These are phyloP conservation scores for Thaumetopoea pityocampa DNA, from an alignment of 1,140 invertebrate genomes.

Conservation along the genomic window DNA sequence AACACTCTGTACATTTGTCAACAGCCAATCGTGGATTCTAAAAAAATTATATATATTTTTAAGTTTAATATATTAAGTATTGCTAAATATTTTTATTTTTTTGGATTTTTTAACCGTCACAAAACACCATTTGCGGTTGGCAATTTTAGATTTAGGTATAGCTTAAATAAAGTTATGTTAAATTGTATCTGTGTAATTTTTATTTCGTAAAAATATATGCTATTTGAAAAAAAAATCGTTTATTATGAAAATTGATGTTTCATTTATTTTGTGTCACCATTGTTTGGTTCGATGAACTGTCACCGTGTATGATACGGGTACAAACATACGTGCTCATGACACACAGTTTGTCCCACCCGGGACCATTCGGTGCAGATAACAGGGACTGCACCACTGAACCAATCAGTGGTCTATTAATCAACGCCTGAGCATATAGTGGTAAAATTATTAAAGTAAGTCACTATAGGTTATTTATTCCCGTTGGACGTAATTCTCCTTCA, in stretches of 20 bases:
- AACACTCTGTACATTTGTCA: too few species aligned
- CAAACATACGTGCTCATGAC: too few species aligned
- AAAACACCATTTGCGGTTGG: slow-evolving; percentile 15
- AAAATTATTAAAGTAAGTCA: too few species aligned
- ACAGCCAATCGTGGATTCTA: not conserved
- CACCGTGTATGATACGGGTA: too few species aligned
- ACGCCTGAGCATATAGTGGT: too few species aligned
- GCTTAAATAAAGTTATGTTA: slow-evolving; percentile 19
- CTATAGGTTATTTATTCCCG: too few species aligned
- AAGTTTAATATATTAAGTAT: slow-evolving; percentile 8
- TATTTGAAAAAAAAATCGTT: slow-evolving; percentile 20
- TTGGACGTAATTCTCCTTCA: too few species aligned
- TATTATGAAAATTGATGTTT: slow-evolving; percentile 15
- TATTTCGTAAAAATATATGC: slow-evolving; percentile 23
- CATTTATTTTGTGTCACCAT: slow-evolving; percentile 1
- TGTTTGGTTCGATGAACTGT: too few species aligned
- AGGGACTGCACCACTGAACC: too few species aligned
- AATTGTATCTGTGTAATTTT: slow-evolving; percentile 19
- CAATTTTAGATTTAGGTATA: slow-evolving; percentile 10
- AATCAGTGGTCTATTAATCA: too few species aligned
- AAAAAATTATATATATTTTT: slow-evolving; percentile 7
- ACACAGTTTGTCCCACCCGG: too few species aligned
- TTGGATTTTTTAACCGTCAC: slow-evolving; percentile 7
- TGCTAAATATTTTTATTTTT: slow-evolving; percentile 2
- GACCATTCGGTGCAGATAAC: too few species aligned